Conservation (phyloP, 92 coral and sea anemone genomes). For the Hydrozoanthus gracilis region DNA sequence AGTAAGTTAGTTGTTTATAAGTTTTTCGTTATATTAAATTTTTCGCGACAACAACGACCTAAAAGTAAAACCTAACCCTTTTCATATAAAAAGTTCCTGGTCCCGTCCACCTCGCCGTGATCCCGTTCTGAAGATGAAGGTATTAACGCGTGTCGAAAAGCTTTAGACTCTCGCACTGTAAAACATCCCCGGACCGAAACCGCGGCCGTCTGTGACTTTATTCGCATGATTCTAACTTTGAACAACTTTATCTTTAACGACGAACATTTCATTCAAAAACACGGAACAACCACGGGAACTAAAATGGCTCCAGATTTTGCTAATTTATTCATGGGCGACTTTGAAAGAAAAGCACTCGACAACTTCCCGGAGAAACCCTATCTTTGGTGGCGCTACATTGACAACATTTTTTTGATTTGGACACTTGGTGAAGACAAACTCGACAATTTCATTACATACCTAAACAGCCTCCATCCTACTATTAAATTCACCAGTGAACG, state of each 20-base stretch:
- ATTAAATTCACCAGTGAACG: background rate
- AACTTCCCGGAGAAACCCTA: background rate
- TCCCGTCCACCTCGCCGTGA: too few species aligned
- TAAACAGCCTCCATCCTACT: background rate
- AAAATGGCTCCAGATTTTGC: background rate
- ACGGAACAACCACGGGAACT: background rate
- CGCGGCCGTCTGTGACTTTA: background rate
- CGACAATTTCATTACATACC: background rate
- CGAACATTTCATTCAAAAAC: background rate
- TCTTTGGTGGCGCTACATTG: slow-evolving; percentile 6
- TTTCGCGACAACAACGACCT: too few species aligned
- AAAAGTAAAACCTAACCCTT: too few species aligned
- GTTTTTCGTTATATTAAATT: too few species aligned
- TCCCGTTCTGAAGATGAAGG: too few species aligned
- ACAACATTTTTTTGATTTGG: background rate
- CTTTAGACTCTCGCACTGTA: background rate
- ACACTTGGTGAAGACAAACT: slow-evolving; percentile 5
- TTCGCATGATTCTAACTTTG: background rate
- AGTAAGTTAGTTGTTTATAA: too few species aligned
- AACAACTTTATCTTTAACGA: background rate
- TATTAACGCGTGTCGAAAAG: background rate
- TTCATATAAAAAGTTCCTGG: too few species aligned
- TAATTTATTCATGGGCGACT: background rate
- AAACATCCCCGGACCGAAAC: background rate
- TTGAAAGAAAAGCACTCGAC: background rate